Evolutionary conservation across 2,113 vertebrate genomes (phyloP).

Genomic region (Heterochromis multidens): DNA sequence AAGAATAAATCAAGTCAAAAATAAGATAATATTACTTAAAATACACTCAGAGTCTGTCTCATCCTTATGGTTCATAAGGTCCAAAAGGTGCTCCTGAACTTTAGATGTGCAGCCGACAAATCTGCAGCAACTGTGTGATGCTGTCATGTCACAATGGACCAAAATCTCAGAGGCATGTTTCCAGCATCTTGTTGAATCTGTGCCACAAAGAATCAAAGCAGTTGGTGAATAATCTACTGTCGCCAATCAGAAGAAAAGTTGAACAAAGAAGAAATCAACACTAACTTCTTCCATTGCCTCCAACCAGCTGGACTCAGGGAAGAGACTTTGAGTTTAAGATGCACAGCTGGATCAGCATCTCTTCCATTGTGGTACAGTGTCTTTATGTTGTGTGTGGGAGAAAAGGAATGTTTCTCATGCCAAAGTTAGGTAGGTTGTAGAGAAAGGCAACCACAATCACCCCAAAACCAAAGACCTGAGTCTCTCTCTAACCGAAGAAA

Average conservation of each 20-base stretch:
- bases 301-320: neutral
- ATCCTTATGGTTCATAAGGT: neutral
- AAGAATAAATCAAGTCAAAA: neutral
- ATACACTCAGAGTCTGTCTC: neutral
- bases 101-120: no score
- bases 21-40: neutral
- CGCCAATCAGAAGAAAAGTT: slow-evolving; percentile 2
- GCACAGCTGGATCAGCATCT: neutral
- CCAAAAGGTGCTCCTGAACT: no score
- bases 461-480: neutral
- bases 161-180: neutral
- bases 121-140: neutral
- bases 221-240: neutral
- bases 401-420: neutral
- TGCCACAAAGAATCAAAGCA: neutral
- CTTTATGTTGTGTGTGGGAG: neutral
- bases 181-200: neutral
- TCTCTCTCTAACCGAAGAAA: neutral
- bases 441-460: neutral
- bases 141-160: neutral
- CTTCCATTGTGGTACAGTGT: neutral
- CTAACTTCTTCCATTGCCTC: neutral
- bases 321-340: neutral
- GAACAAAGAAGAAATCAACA: neutral
- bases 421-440: neutral